These are phyloP conservation scores for Sclerodermus sp. DNA, from an alignment of 2,888 invertebrate species.

Conservation along the genomic window DNA sequence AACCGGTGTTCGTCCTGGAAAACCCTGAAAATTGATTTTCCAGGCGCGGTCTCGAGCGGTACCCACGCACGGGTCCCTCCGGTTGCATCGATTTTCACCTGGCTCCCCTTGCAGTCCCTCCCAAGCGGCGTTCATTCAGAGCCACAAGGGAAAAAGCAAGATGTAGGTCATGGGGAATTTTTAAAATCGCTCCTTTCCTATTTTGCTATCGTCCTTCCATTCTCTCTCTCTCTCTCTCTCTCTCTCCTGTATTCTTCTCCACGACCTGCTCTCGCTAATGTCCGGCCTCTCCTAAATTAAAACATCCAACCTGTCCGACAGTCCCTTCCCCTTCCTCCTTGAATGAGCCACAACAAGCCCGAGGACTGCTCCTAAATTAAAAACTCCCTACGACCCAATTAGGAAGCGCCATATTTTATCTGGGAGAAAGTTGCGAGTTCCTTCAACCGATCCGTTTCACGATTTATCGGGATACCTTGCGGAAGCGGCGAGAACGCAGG, in stretches of 20 bases:
- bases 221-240: constrained; percentile 17
- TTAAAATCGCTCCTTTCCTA: constrained; percentile 11
- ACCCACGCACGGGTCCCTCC: constrained; percentile 31
- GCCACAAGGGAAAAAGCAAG: constrained; percentile 21
- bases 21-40: constrained; percentile 47
- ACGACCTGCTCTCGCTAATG: constrained; percentile 5
- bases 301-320: too few species aligned
- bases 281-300: constrained; percentile 4
- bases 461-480: too few species aligned
- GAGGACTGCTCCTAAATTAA: too few species aligned
- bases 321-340: too few species aligned
- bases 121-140: constrained; percentile 26
- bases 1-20: constrained; percentile 38
- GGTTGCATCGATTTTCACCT: constrained; percentile 51
- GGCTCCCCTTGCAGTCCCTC: constrained; percentile 23
- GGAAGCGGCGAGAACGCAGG: too few species aligned
- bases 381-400: too few species aligned
- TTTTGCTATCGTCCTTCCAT: constrained; percentile 4
- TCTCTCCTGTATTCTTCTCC: too few species aligned
- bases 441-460: too few species aligned
- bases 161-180: constrained; percentile 31
- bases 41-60: constrained; percentile 42
- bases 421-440: too few species aligned
- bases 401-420: too few species aligned
- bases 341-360: too few species aligned